Conservation (phyloP, 2,113 vertebrate species). For the Ariopsis seemanni region DNA sequence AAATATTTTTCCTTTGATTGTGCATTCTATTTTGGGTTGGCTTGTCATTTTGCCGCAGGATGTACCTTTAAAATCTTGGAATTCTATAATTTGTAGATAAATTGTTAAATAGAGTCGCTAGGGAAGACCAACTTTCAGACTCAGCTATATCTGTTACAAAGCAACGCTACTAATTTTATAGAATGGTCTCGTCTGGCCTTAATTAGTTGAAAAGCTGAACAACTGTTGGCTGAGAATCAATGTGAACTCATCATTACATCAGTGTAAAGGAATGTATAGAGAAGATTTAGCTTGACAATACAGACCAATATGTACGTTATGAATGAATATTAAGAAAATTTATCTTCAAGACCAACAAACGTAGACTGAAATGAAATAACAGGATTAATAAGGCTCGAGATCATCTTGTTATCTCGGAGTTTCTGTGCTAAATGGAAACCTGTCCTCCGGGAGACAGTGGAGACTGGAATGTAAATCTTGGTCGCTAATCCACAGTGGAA, state of each 20-base stretch:
- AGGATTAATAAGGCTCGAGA: neutral
- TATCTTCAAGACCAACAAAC: neutral
- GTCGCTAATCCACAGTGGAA: conserved; percentile 74
- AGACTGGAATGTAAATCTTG: conserved; percentile 65
- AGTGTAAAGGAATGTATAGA: neutral
- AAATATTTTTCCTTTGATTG: neutral
- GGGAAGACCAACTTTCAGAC: neutral
- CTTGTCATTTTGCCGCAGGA: neutral
- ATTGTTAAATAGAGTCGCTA: neutral
- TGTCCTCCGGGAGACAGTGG: conserved; percentile 36
- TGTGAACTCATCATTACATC: neutral
- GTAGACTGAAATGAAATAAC: neutral
- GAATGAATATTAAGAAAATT: neutral
- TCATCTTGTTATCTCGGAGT: conserved; percentile 8
- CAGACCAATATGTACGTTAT: neutral
- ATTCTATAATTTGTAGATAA: neutral
- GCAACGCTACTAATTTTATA: neutral
- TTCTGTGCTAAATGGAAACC: conserved; percentile 49
- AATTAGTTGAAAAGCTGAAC: neutral
- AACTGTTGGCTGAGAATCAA: neutral
- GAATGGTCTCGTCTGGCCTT: neutral
- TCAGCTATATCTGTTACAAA: too few species aligned
- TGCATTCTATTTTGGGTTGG: neutral
- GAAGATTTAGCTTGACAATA: neutral
- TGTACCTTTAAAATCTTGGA: neutral